Evolutionary conservation across 2,888 invertebrate genomes (phyloP), one percentile per base, ranked within the genome.

Genomic region (Epiblema foenella): DNA sequence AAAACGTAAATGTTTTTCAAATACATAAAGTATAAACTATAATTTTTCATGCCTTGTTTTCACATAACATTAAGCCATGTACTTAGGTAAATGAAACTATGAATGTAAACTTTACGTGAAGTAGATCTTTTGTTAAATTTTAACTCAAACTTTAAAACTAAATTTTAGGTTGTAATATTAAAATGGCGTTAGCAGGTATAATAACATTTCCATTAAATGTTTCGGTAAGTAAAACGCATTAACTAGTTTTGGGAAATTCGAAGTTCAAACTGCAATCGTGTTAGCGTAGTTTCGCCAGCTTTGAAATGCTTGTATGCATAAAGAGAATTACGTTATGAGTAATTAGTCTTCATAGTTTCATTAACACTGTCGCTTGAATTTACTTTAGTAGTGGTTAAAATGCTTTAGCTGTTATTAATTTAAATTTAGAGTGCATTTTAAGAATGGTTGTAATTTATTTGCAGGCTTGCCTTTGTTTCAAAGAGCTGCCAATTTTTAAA

Each of bases 201-300:
- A 52, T 15, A 65, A 18, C 58, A 60, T 65, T 54, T 51, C 42
- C 39, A 33, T 57, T 15, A 52, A 24, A 42, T 20, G 58, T 59
- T 59, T 68, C 12, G 33, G 59, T 9, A n/a, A 33, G 37, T 63
- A 67, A 69, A 46, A 60, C 70, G 60, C 70, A 65, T n/a, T 66
- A 60, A 70, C 46, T 54, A 66, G 54, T 60, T 70, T 60, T 37
- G 70, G 64, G 46, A 65, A 59, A 66, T 65, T 56, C 46, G 46
- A 66, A 70, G 70, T 70, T 68, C 54, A 56, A 70, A 66, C 66
- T 70, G 65, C 59, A 60, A 49, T 56, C 59, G 20, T 49, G 54
- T 70, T 65, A 60, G 54, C 54, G n/a, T n/a, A 58, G 54, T 33
- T 42, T 49, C 9, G 33, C 70, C 11, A 24, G 54, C 37, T 52